These are phyloP conservation scores for Drosophila parthenogenetica DNA, from an alignment of 2,888 invertebrate genomes.

Conservation along the genomic window DNA sequence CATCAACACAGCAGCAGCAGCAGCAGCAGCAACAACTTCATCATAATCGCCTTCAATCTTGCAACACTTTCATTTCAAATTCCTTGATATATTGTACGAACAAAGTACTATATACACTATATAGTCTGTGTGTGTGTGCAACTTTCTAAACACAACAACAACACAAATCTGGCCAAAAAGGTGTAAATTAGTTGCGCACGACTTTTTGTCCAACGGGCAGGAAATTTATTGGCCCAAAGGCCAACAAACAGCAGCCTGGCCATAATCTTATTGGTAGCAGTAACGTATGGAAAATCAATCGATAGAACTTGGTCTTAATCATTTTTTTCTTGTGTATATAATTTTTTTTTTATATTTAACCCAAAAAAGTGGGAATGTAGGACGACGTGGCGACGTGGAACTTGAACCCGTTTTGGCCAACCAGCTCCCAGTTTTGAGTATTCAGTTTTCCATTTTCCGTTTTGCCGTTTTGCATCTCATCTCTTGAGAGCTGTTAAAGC, in stretches of 20 bases:
- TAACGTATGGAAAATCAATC: slow-evolving; percentile 68
- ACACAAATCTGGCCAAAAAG: slow-evolving; percentile 48
- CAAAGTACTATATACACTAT: not conserved
- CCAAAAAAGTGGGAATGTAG: slow-evolving; percentile 76
- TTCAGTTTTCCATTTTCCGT: slow-evolving; percentile 25
- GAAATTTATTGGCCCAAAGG: slow-evolving; percentile 55
- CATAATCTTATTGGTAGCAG: slow-evolving; percentile 5
- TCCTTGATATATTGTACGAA: slow-evolving; percentile 34
- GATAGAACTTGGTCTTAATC: slow-evolving; percentile 57
- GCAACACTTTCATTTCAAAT: slow-evolving; percentile 70
- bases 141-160: slow-evolving; percentile 69
- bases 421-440: slow-evolving; percentile 29
- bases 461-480: slow-evolving; percentile 41
- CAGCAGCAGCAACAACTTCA: slow-evolving; percentile 8
- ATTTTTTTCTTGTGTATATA: not conserved
- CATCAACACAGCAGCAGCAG: slow-evolving; percentile 6
- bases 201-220: slow-evolving; percentile 46
- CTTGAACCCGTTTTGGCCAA: slow-evolving; percentile 75
- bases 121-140: slow-evolving; percentile 22
- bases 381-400: slow-evolving; percentile 54
- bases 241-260: slow-evolving; percentile 6
- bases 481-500: slow-evolving; percentile 38
- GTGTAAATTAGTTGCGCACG: slow-evolving; percentile 78
- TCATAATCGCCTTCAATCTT: slow-evolving; percentile 31
- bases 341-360: slow-evolving; percentile 54